Conservation (phyloP, 92 coral and sea anemone genomes). For the Galaxea fascicularis region DNA sequence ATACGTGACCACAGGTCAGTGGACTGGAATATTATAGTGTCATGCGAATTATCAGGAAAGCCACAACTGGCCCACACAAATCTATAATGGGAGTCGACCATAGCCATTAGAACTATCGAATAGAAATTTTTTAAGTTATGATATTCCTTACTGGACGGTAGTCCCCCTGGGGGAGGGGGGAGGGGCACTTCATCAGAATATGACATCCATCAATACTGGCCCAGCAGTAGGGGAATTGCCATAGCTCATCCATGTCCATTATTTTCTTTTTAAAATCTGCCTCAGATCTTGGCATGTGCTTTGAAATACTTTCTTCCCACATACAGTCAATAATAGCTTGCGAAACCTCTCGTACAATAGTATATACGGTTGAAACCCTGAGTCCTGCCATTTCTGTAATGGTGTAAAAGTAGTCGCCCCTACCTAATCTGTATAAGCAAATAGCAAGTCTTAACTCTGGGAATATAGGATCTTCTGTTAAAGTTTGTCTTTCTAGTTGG, state of each 20-base stretch:
- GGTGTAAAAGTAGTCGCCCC: too few relatives aligned
- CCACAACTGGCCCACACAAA: too few relatives aligned
- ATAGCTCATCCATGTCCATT: conserved; percentile 55
- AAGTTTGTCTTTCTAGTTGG: too few relatives aligned
- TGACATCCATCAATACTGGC: conserved; percentile 50
- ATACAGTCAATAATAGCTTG: conserved; percentile 6
- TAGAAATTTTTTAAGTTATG: too few relatives aligned
- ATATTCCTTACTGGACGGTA: too few relatives aligned
- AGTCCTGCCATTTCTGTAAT: not conserved
- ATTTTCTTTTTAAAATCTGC: conserved; percentile 38
- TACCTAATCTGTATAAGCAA: too few relatives aligned
- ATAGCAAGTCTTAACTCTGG: too few relatives aligned
- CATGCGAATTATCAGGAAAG: too few relatives aligned
- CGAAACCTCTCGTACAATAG: conserved; percentile 44
- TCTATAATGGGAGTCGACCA: too few relatives aligned
- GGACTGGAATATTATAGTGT: conserved; percentile 1
- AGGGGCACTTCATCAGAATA: conserved; percentile 2
- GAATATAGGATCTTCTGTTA: too few relatives aligned
- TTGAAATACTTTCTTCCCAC: conserved; percentile 42
- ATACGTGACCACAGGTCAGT: not conserved
- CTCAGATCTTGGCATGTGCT: conserved; percentile 15
- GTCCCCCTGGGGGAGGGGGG: not conserved
- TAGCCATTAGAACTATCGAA: not conserved
- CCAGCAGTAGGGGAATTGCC: conserved; percentile 44
- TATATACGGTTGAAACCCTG: not conserved